A percentile compares a stretch with the other conserved stretches of the same genome.
Conservation (phyloP, 2,888 invertebrate genomes). For the Lycophotia porphyrea region DNA sequence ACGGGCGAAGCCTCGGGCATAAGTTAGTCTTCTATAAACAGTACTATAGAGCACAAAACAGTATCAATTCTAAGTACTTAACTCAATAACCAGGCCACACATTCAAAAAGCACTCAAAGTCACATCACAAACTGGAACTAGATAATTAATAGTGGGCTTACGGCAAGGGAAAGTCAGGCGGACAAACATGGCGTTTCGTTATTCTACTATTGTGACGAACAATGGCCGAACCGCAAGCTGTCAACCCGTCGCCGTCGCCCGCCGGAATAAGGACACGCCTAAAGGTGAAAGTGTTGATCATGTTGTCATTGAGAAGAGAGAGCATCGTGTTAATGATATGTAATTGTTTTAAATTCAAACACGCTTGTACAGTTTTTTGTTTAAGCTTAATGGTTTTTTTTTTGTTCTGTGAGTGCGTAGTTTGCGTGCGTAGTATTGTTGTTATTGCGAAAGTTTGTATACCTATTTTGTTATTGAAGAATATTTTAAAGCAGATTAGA, state of each 20-base stretch:
- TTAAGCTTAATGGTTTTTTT: background rate
- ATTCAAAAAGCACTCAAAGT: constrained; percentile 33
- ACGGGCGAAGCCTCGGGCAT: too few relatives aligned
- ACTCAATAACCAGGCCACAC: constrained; percentile 19
- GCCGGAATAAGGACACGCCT: constrained; percentile 67
- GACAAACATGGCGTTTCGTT: constrained; percentile 75
- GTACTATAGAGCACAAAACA: background rate
- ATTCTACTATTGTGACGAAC: constrained; percentile 78
- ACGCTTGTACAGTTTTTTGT: constrained; percentile 20
- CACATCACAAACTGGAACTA: constrained; percentile 53
- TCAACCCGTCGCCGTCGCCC: constrained; percentile 65
- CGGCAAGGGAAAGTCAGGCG: constrained; percentile 73
- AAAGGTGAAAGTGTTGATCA: constrained; percentile 72
- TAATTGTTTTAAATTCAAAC: constrained; percentile 43
- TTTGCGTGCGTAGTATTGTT: background rate
- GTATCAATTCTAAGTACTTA: background rate
- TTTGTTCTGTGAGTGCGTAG: background rate
- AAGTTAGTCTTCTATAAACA: background rate
- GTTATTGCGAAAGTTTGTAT: background rate
- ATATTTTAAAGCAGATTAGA: background rate
- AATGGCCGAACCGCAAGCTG: constrained; percentile 72
- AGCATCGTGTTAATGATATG: constrained; percentile 47
- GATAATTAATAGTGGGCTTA: constrained; percentile 65
- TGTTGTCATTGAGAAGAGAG: constrained; percentile 47
- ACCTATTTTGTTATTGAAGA: background rate